phyloP scores from a whole-genome alignment of 2,113 vertebrate species.

The Eclectus roratus region DNA sequence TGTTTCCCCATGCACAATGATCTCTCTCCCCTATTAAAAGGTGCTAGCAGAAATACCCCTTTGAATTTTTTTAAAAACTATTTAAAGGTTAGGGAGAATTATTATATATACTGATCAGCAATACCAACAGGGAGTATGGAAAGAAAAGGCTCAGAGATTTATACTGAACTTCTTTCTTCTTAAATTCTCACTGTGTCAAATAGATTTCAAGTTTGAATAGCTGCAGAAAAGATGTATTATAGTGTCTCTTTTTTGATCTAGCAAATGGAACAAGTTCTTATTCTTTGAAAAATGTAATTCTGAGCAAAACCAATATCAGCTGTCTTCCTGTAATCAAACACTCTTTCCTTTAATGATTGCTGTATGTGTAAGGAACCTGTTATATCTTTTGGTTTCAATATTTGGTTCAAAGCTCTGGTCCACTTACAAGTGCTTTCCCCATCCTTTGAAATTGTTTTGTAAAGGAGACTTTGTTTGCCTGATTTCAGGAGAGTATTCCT shows the following conservation, averaged over 20 bases:
- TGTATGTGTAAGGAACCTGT: not conserved
- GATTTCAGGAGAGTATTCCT: not conserved
- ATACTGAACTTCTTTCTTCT: not conserved
- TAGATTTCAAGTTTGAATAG: not conserved
- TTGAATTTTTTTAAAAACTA: not conserved
- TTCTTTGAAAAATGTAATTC: not conserved
- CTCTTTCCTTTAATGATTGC: not conserved
- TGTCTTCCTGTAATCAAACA: not conserved
- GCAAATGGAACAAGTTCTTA: not conserved
- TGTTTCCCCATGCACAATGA: not conserved
- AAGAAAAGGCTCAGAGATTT: not conserved
- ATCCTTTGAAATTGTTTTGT: not conserved
- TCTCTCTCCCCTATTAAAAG: not conserved
- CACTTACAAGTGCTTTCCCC: not conserved
- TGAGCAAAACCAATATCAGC: not conserved
- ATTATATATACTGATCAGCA: not conserved
- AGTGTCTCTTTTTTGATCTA: not conserved
- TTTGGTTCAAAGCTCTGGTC: not conserved
- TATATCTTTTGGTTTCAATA: not conserved
- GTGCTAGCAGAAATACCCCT: not conserved
- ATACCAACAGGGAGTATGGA: not conserved
- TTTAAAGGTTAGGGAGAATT: not conserved
- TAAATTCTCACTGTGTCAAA: not conserved
- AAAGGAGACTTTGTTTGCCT: not conserved
- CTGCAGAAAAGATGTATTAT: not conserved